Base-by-base conservation (phyloP, 2,888 invertebrate species). In the Ophioninae sp. region DNA sequence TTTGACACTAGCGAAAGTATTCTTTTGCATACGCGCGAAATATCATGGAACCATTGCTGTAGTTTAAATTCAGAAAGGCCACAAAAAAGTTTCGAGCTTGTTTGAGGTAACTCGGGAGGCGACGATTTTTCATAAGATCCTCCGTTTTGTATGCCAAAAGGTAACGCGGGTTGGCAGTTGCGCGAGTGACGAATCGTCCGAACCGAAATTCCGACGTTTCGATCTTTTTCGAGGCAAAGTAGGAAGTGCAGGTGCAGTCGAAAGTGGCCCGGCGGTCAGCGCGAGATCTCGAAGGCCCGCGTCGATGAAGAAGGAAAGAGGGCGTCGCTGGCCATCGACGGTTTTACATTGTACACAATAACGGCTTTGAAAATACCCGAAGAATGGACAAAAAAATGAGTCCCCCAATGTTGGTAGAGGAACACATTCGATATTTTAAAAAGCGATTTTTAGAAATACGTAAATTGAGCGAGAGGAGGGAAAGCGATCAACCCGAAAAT, bases 261-360 rank as follows among this genome's bases (percentile, higher is more conserved):
- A 85, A 86, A 82, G 85, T 86, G 81, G 7, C 57, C n/a, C 86
- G 83, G 86, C 84, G 79, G 72, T 64, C 77, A 41, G 68, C 61
- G 62, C 69, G 81, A 56, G 39, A n/a, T 68, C 68, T 20, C 73
- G 68, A 64, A 39, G 62, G 62, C 87, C 85, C 88, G 89, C 90
- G 88, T 90, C 89, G 87, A 87, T 78, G 88, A 84, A 88, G 85
- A 89, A 61, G 61, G 86, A 87, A 88, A 89, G 78, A 77, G 86
- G 88, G 87, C 87, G 88, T 89, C 83, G 41, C 80, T 68, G 75
- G 78, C 39, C 78, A 72, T 77, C 70, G 67, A 83, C 74, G 83
- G 20, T 73, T 83, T 87, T 74, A 86, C 79, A 65, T 65, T 67
- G 84, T 80, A 87, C 86, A 73, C 61, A 79, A 67, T 79, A 30